A percentile compares a stretch with the other conserved stretches of the same genome.
Conservation (phyloP, 2,888 invertebrate genomes). For the Melanargia galathea region DNA sequence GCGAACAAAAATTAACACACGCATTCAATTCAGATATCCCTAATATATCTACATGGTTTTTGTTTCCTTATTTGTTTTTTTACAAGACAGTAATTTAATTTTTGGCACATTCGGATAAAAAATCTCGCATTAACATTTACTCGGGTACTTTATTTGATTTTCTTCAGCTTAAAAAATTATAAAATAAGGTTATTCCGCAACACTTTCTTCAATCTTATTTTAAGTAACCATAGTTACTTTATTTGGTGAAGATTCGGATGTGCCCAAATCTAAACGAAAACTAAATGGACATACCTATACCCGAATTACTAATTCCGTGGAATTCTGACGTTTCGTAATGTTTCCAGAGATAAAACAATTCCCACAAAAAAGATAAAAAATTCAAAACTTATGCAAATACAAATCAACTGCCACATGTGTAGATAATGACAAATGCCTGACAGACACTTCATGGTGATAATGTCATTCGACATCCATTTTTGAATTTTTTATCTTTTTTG, state of each 20-base stretch:
- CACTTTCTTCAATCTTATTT: neutral
- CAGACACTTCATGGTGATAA: no score
- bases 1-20: neutral
- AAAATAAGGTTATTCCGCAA: constrained; percentile 2
- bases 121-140: constrained; percentile 25
- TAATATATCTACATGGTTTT: neutral
- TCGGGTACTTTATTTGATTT: constrained; percentile 1
- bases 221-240: neutral
- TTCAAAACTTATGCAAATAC: no score
- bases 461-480: no score
- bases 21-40: neutral
- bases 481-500: no score
- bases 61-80: neutral
- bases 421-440: no score
- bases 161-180: neutral
- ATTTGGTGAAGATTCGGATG: neutral
- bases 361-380: no score
- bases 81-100: neutral
- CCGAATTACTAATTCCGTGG: no score
- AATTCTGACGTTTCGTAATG: no score
- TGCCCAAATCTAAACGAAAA: no score
- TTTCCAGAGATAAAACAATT: no score
- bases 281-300: no score
- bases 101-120: constrained; percentile 27
- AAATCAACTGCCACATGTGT: no score